Conservation (phyloP, 1,140 invertebrate genomes). For the Apis mellifera region DNA sequence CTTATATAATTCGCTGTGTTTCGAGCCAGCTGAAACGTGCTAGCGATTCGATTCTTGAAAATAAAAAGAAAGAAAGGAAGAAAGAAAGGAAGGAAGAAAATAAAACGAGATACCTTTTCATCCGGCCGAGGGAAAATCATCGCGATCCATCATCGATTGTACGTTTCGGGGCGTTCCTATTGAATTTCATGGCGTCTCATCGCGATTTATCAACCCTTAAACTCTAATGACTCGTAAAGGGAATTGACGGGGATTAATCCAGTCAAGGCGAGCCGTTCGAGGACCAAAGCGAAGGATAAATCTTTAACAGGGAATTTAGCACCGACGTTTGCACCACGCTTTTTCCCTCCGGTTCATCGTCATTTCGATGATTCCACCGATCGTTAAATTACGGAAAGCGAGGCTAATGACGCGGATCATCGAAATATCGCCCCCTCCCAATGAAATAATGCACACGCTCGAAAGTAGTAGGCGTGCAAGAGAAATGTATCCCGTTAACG, state of each 20-base stretch:
- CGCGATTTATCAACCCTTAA: slow-evolving; percentile 38
- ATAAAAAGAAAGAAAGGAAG: not conserved
- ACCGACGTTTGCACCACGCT: not conserved
- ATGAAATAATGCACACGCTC: no score
- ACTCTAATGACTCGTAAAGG: slow-evolving; percentile 46
- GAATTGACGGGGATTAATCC: slow-evolving; percentile 36
- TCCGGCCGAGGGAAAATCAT: no score
- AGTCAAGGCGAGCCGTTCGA: no score
- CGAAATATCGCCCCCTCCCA: not conserved
- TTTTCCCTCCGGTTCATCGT: not conserved
- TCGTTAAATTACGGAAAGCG: not conserved
- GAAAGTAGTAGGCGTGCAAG: no score
- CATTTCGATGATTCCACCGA: not conserved
- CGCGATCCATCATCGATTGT: not conserved
- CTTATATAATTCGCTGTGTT: not conserved
- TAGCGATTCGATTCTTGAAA: not conserved
- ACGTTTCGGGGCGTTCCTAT: not conserved
- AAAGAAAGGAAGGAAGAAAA: no score
- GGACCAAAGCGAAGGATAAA: no score
- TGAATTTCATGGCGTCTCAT: slow-evolving; percentile 19
- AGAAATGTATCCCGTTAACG: no score
- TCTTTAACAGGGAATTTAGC: not conserved
- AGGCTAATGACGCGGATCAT: not conserved
- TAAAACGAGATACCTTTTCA: not conserved
- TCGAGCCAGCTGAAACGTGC: not conserved